Base-by-base conservation (phyloP, 2,797 vertebrate genomes). In the Aplochiton taeniatus region DNA sequence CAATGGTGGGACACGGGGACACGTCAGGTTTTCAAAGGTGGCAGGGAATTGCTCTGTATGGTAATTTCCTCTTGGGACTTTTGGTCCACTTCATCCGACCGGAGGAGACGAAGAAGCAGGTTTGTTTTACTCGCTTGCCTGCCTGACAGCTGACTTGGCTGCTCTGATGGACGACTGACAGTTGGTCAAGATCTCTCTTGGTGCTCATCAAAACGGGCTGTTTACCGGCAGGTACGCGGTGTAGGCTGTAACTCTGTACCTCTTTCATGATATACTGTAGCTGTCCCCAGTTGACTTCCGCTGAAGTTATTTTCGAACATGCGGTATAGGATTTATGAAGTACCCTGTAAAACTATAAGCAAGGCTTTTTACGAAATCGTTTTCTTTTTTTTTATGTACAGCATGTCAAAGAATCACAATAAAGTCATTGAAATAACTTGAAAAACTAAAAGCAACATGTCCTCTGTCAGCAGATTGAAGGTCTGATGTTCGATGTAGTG, bases 101-200 rank as follows among this genome's bases (percentile, higher is more conserved):
- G 61, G 80, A 76, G 76, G 69, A 78, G 79, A 82, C 69, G 68
- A 73, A 79, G 63, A 75, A 76, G 64, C 66, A 76, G 52, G 80
- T 76, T 61, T 81, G 82, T 85, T 85, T 86, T 76, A 69, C 68
- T 73, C 65, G 75, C 67, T 76, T 77, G 87, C 86, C 79, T 83
- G 65, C 79, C 69, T 76, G 72, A 74, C 70, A 55, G 63, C 73
- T 85, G 86, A 88, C 31, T 31, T 31, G 31, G 31, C 31, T 31
- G 31, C 31, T 31, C 31, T 31, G 31, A 31, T 31, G 31, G 31
- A 31, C 6, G 31, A 31, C 81, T 88, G 88, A 87, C 85, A 87
- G 87, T 83, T 81, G 81, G 78, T 85, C 83, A 79, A 87, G 78
- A 79, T 83, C 79, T 86, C 83, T 83, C 79, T 86, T 75, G 83